Evolutionary conservation across 2,113 vertebrate genomes (phyloP).

Genomic region (Ophiodon elongatus): DNA sequence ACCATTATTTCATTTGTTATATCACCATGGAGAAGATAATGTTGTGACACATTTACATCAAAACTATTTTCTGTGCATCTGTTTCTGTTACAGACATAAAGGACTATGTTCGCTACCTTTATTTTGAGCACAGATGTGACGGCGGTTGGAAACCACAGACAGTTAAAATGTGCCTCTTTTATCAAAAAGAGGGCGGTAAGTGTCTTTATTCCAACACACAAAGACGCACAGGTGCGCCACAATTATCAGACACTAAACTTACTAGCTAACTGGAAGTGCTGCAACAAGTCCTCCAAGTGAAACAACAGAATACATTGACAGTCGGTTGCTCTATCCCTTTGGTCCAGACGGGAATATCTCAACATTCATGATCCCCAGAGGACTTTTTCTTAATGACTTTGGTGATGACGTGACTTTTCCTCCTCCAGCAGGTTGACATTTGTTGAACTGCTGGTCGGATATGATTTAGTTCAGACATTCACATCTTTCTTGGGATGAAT

Average conservation of each 20-base stretch:
- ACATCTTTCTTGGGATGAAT: no score
- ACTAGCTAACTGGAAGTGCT: no score
- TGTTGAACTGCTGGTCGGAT: no score
- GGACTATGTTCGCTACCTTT: conserved; percentile 78
- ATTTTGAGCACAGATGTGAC: conserved; percentile 72
- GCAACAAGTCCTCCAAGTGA: no score
- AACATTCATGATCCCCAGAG: no score
- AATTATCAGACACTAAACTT: not conserved
- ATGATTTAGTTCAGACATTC: no score
- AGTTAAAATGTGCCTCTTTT: conserved; percentile 72
- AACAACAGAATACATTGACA: no score
- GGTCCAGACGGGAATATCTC: no score
- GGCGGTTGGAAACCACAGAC: conserved; percentile 40
- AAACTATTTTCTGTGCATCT: not conserved
- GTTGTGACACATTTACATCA: not conserved
- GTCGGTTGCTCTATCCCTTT: no score
- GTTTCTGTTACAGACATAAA: conserved; percentile 70
- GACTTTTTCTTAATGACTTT: no score
- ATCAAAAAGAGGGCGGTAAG: conserved; percentile 79
- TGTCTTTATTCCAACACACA: not conserved
- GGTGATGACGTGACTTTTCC: no score
- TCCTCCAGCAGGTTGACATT: no score
- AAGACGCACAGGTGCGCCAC: not conserved
- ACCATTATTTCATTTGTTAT: not conserved
- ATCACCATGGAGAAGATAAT: not conserved